These are phyloP conservation scores for Hestina assimilis DNA, from an alignment of 1,140 invertebrate species.

Conservation along the genomic window DNA sequence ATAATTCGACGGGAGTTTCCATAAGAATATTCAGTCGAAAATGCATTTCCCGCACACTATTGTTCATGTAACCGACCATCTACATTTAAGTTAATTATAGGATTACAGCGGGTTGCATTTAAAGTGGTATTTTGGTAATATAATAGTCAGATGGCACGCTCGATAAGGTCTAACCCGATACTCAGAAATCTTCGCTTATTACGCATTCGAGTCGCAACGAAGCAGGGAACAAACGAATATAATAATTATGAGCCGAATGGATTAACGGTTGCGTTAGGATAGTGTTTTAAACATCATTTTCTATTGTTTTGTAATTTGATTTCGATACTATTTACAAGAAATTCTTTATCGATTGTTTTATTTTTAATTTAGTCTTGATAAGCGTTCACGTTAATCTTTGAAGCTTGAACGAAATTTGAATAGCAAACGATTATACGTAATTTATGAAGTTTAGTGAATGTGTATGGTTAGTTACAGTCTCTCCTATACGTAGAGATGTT, in stretches of 20 bases:
- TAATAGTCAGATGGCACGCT: conserved; percentile 76
- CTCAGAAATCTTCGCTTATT: conserved; percentile 68
- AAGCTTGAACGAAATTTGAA: too few species aligned
- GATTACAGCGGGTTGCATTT: conserved; percentile 69
- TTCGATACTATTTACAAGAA: too few species aligned
- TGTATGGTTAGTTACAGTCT: too few species aligned
- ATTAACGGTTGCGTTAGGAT: conserved; percentile 53
- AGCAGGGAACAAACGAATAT: conserved; percentile 68
- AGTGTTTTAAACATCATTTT: neutral
- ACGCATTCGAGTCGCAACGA: conserved; percentile 63
- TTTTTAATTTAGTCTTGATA: too few species aligned
- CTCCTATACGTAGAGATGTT: too few species aligned
- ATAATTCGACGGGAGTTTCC: conserved; percentile 58
- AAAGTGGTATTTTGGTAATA: conserved; percentile 77
- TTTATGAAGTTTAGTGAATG: too few species aligned
- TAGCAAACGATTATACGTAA: too few species aligned
- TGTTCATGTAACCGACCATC: conserved; percentile 52
- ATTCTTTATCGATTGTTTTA: too few species aligned
- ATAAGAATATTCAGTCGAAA: conserved; percentile 58
- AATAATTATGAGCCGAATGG: conserved; percentile 69
- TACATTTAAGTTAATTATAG: conserved; percentile 77
- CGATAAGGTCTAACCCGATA: conserved; percentile 68
- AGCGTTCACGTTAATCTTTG: too few species aligned
- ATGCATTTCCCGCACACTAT: conserved; percentile 63
- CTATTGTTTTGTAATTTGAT: conserved; percentile 21